Evolutionary conservation across 2,888 invertebrate species (phyloP), one percentile per base, ranked within the genome.

Genomic region (Trissolcus japonicus): DNA sequence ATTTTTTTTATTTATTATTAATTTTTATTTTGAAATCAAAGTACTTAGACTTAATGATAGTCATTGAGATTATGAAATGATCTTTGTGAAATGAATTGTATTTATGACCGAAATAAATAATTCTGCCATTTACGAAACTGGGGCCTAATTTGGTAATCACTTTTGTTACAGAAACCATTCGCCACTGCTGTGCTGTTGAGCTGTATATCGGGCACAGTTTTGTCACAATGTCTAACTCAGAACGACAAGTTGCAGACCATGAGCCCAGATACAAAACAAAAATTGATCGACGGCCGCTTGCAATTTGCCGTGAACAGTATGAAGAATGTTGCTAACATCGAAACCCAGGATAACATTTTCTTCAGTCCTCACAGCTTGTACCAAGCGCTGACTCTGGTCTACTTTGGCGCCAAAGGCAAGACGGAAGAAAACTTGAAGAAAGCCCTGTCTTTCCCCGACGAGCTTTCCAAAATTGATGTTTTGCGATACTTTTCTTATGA

Each of bases 291-390:
- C 0, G 93, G 93, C 0, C 91, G 93, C 82, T 91, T 92, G 82
- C 92, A 91, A 65, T 96, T 96, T 84, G 93, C 95, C 0, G 88
- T 95, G 61, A 92, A 93, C 56, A 90, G 95, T 62, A 90, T 96
- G 82, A 92, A 93, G 79, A 91, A 93, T 16, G 92, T 94, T 79
- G 93, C 94, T 80, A 89, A 91, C 66, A 91, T 92, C 16, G 92
- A 93, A 79, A 92, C 93, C 0, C 90, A 92, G 50, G 94, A 94
- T 80, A 96, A 96, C 87, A 90, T 96, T 48, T 96, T 97, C 91
- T 96, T 95, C 89, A 96, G 96, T 6, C 96, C 96, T 0, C 94
- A 95, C 90, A 96, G 96, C 80, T 93, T 96, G 13, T 94, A 95
- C 85, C 94, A 96, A 82, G 94, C 96, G 0, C 86, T 97, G 40